phyloP scores from a whole-genome alignment of 92 coral and sea anemone species.

The Anthopleura xanthogrammica region DNA sequence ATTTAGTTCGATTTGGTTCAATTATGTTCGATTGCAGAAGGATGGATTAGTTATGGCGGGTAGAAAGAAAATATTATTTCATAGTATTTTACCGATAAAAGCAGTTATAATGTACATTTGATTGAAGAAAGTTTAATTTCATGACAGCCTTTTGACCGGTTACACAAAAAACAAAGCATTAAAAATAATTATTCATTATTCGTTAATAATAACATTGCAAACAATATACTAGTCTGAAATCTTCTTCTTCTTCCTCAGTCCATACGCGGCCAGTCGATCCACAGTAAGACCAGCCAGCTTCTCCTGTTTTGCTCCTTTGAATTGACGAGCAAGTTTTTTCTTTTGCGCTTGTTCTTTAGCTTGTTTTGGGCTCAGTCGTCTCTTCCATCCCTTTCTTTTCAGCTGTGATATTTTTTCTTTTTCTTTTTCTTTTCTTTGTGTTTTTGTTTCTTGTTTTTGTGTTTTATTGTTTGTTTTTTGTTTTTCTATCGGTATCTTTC shows the following conservation, averaged over 20 bases:
- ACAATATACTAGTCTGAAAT: constrained; percentile 19
- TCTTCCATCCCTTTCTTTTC: constrained; percentile 44
- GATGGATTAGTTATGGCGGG: too few species aligned
- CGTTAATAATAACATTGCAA: background rate
- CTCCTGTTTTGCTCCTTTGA: constrained; percentile 81
- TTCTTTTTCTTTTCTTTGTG: background rate
- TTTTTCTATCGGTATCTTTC: background rate
- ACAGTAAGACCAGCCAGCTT: constrained; percentile 76
- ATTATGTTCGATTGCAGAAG: too few species aligned
- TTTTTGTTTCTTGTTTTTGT: background rate
- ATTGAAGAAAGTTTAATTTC: too few species aligned
- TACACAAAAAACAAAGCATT: too few species aligned
- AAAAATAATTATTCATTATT: too few species aligned
- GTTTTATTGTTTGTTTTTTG: background rate
- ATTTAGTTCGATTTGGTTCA: too few species aligned
- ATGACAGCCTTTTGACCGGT: too few species aligned
- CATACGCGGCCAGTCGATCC: constrained; percentile 86
- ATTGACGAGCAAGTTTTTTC: constrained; percentile 64
- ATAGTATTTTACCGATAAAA: too few species aligned
- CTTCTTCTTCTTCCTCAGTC: constrained; percentile 77
- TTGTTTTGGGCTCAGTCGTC: constrained; percentile 55
- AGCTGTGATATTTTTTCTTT: constrained; percentile 23
- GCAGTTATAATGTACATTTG: too few species aligned
- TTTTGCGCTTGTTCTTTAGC: constrained; percentile 65
- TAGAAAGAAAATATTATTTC: too few species aligned